phyloP scores from a whole-genome alignment of 2,888 invertebrate genomes.

The Tetropium fuscum region DNA sequence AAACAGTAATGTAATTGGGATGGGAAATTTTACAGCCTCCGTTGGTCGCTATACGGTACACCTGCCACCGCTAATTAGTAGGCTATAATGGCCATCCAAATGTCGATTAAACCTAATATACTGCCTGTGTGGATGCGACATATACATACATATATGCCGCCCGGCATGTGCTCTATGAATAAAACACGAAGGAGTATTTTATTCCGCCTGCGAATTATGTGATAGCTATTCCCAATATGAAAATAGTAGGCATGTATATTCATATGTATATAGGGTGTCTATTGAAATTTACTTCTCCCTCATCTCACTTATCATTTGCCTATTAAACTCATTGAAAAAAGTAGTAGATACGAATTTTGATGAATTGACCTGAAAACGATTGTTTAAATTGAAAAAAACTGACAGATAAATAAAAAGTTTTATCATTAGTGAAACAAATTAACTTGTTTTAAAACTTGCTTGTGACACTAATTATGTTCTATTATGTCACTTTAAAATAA shows the following conservation, averaged over 20 bases:
- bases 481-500: no score
- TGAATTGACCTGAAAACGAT: background rate
- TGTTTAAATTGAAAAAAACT: background rate
- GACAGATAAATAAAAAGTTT: background rate
- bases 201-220: constrained; percentile 28
- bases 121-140: constrained; percentile 50
- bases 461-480: no score
- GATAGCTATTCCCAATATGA: constrained; percentile 23
- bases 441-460: no score
- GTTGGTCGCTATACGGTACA: constrained; percentile 62
- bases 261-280: background rate
- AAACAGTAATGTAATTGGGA: constrained; percentile 55
- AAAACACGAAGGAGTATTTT: constrained; percentile 40
- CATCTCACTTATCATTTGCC: background rate
- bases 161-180: constrained; percentile 37
- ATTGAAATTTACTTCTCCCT: no score
- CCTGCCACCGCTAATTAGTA: constrained; percentile 67
- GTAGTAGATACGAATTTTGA: background rate
- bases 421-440: no score
- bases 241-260: background rate
- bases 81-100: constrained; percentile 65
- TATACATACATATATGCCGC: constrained; percentile 38
- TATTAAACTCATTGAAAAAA: background rate
- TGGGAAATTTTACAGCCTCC: constrained; percentile 56
- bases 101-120: constrained; percentile 66